Evolutionary conservation across 2,113 vertebrate genomes (phyloP).

Genomic region (Microcebus lehilahytsara): DNA sequence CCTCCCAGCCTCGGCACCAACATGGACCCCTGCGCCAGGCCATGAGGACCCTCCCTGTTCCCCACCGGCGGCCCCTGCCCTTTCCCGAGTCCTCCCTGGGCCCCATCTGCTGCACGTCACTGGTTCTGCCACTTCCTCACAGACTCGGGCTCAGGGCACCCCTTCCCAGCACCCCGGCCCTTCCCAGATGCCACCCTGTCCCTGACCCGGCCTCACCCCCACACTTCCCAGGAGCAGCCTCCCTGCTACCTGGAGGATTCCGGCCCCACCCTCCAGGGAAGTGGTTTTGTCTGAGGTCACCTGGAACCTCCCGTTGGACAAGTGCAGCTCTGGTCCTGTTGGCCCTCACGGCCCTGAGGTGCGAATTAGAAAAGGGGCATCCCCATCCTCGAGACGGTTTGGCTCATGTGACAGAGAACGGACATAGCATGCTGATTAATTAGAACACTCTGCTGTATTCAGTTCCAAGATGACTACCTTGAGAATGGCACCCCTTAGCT

Average conservation of each 20-base stretch:
- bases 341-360: too few species aligned
- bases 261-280: background rate
- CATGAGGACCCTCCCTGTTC: background rate
- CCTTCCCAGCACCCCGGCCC: background rate
- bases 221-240: background rate
- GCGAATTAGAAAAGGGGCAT: background rate
- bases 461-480: rapidly evolving
- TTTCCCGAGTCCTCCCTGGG: background rate
- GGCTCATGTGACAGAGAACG: background rate
- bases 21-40: too few species aligned
- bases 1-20: background rate
- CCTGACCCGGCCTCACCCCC: too few species aligned
- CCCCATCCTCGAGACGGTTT: background rate
- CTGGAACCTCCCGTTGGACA: background rate
- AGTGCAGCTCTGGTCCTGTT: too few species aligned
- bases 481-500: background rate
- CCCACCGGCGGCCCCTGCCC: rapidly evolving
- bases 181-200: background rate
- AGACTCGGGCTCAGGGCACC: background rate
- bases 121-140: background rate
- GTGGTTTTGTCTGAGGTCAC: background rate
- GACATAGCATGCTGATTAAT: rapidly evolving
- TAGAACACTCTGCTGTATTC: background rate
- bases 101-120: too few species aligned
- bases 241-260: background rate